Evolutionary conservation across 2,888 invertebrate genomes (phyloP).

Genomic region (Oxyteleia sp.): DNA sequence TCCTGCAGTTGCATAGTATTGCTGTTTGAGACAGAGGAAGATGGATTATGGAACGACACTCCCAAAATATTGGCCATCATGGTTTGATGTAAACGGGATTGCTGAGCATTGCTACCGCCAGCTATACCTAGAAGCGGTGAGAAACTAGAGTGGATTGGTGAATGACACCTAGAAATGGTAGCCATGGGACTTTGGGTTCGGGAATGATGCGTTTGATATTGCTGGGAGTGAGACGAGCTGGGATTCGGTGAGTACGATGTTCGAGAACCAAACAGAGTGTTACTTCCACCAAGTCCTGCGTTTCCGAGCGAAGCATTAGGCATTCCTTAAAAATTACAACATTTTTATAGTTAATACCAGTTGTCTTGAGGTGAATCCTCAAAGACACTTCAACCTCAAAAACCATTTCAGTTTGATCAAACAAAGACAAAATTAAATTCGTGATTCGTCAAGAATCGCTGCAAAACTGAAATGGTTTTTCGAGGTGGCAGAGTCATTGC

Average conservation of each 20-base stretch:
- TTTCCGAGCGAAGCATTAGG: no score
- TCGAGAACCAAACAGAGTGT: conserved; percentile 84
- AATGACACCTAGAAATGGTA: conserved; percentile 88
- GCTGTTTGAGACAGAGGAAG: conserved; percentile 70
- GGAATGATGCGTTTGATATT: conserved; percentile 84
- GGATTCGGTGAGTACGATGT: conserved; percentile 83
- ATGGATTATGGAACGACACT: conserved; percentile 79
- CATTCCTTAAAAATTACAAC: no score
- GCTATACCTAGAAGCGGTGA: conserved; percentile 81
- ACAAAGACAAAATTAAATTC: no score
- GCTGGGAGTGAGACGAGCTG: conserved; percentile 81
- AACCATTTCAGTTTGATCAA: no score
- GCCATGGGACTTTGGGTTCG: conserved; percentile 89
- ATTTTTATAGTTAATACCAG: no score
- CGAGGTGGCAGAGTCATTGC: no score
- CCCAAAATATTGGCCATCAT: conserved; percentile 80
- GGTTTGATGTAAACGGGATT: conserved; percentile 83
- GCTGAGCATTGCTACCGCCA: conserved; percentile 78
- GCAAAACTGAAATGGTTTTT: no score
- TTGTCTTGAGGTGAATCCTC: no score
- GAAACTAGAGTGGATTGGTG: conserved; percentile 85
- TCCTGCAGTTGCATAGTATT: conserved; percentile 82
- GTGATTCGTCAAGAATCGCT: no score
- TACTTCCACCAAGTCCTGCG: no score
- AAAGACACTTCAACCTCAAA: no score